Conservation (phyloP, 2,113 vertebrate genomes). For the Hydropotes inermis region DNA sequence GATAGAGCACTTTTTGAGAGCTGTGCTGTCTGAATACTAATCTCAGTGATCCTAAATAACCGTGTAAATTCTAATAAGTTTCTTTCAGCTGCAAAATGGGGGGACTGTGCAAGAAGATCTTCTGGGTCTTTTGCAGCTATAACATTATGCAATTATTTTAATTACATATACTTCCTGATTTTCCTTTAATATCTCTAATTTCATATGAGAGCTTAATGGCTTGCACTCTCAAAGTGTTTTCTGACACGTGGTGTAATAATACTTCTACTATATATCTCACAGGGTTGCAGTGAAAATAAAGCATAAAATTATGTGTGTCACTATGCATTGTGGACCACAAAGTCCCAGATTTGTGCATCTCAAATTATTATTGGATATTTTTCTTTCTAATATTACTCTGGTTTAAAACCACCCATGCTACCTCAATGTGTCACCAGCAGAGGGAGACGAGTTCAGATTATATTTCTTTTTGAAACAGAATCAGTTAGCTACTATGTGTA, state of each 20-base stretch:
- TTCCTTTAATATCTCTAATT: slow-evolving; percentile 36
- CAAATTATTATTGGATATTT: slow-evolving; percentile 6
- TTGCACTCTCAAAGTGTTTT: not conserved
- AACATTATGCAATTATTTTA: not conserved
- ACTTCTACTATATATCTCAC: not conserved
- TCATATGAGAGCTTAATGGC: not conserved
- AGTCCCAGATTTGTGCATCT: not conserved
- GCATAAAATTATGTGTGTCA: not conserved
- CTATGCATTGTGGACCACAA: not conserved
- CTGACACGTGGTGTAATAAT: not conserved
- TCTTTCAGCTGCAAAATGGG: not conserved
- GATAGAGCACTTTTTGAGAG: not conserved
- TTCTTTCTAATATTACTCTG: not conserved
- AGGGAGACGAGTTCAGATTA: slow-evolving; percentile 80
- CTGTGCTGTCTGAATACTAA: not conserved
- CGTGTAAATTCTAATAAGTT: not conserved
- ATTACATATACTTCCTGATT: not conserved
- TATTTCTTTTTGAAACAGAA: slow-evolving; percentile 72
- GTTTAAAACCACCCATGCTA: slow-evolving; percentile 48
- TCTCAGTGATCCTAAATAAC: not conserved
- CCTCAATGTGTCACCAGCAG: slow-evolving; percentile 79
- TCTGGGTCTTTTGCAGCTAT: not conserved
- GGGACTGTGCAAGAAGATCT: not conserved
- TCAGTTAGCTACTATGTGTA: slow-evolving; percentile 56
- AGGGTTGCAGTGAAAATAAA: not conserved